Evolutionary conservation across 2,888 invertebrate genomes (phyloP), one percentile per base, ranked within the genome.

Genomic region (Myopa tessellatipennis): DNA sequence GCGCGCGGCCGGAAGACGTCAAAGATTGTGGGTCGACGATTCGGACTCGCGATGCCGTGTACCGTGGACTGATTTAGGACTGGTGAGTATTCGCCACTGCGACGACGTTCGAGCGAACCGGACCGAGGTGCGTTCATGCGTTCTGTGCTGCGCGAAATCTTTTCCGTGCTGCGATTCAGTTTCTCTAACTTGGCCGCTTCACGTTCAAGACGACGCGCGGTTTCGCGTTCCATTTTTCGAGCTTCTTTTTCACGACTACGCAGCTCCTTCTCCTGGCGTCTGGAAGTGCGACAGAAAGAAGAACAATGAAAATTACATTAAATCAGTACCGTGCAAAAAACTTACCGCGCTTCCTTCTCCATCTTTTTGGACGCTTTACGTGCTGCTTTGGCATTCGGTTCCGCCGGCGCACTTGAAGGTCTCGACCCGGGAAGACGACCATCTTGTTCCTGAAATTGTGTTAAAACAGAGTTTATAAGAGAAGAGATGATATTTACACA

Each of bases 1-100:
- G 94, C 94, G 79, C 94, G 91, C 71, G 93, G 93, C 82, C 95
- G 90, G 87, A 96, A 95, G 61, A 95, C 94, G 87, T 96, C 95
- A 85, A 96, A 93, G 82, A 96, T 90, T 1, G 93, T 93, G 10
- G 94, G 94, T 79, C 93, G 91, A 34, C 94, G 92, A 83, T 93
- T 93, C 52, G 93, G 94, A 83, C 93, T 93, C 81, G 92, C 91
- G 63, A 93, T 93, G 26, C 89, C 89, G 77, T 90, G 89, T 38
- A 90, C 89, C 55, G 89, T 90, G 65, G 89, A 89, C 82, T 90
- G 89, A 84, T 89, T 89, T 52, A 89, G 84, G 74, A 90, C 89
- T 4, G 88, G 87, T n/a, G 89, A 88, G 71, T 89, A 89, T 69
- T 89, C 89, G 78, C 89, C 89, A 74, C 89, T 89, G 73, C 88